Evolutionary conservation across 2,888 invertebrate genomes (phyloP).

Genomic region (Hyposoter dolosus): DNA sequence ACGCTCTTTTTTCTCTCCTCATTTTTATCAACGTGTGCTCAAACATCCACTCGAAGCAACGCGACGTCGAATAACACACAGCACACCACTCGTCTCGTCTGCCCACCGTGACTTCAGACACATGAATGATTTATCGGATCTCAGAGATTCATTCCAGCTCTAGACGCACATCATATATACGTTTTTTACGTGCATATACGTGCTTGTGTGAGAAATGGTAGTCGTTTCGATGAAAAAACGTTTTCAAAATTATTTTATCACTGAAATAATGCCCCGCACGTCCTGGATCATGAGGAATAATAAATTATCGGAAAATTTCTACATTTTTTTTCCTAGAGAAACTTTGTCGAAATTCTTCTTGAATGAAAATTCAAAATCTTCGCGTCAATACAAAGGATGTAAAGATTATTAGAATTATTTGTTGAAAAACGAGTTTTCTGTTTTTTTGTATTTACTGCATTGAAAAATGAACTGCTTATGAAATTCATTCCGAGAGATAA

Average conservation of each 20-base stretch:
- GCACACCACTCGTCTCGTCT: slow-evolving; percentile 30
- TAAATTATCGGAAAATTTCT: background rate
- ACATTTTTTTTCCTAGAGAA: background rate
- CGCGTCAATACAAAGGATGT: background rate
- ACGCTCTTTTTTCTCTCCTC: slow-evolving; percentile 7
- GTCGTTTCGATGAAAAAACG: slow-evolving; percentile 20
- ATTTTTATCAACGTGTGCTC: slow-evolving; percentile 31
- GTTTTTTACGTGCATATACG: slow-evolving; percentile 4
- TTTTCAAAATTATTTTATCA: slow-evolving; percentile 13
- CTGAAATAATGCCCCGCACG: background rate
- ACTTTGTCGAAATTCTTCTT: background rate
- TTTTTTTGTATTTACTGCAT: background rate
- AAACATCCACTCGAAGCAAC: slow-evolving; percentile 41
- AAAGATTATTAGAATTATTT: background rate
- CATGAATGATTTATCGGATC: slow-evolving; percentile 63
- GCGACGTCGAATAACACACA: slow-evolving; percentile 49
- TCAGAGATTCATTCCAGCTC: slow-evolving; percentile 34
- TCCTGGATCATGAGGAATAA: slow-evolving; percentile 10
- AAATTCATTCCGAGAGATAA: background rate
- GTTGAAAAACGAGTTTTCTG: background rate
- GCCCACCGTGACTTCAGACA: slow-evolving; percentile 24
- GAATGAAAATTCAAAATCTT: background rate
- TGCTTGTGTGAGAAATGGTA: slow-evolving; percentile 16
- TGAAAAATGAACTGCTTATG: background rate
- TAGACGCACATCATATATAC: slow-evolving; percentile 17